phyloP scores from a whole-genome alignment of 1,140 invertebrate species.

The Drosophila subobscura region DNA sequence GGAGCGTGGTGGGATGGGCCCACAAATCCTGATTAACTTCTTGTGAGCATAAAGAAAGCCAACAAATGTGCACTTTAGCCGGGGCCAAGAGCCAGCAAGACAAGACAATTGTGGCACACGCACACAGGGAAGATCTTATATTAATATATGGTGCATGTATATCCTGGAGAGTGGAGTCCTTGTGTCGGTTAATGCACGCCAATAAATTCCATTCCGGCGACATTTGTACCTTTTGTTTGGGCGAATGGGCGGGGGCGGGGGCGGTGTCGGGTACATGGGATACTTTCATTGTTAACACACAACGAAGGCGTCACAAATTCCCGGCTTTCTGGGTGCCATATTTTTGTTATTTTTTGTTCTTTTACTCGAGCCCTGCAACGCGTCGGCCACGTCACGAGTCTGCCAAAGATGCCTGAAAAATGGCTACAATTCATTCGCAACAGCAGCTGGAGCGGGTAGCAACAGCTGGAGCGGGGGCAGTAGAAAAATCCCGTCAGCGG shows the following conservation, averaged over 20 bases:
- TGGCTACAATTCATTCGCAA: slow-evolving; percentile 78
- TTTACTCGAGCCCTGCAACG: slow-evolving; percentile 43
- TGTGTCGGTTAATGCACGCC: slow-evolving; percentile 70
- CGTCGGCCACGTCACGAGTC: slow-evolving; percentile 39
- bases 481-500: slow-evolving; percentile 50
- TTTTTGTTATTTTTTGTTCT: slow-evolving; percentile 38
- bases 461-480: not conserved
- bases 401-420: slow-evolving; percentile 74
- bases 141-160: slow-evolving; percentile 35
- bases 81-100: slow-evolving; percentile 45
- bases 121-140: slow-evolving; percentile 32
- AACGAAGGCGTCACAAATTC: slow-evolving; percentile 56
- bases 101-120: slow-evolving; percentile 68
- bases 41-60: slow-evolving; percentile 41
- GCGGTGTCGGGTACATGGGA: slow-evolving; percentile 22
- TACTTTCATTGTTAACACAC: slow-evolving; percentile 69
- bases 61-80: slow-evolving; percentile 60
- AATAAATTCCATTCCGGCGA: slow-evolving; percentile 78
- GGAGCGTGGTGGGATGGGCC: slow-evolving; percentile 34
- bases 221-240: slow-evolving; percentile 73
- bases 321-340: slow-evolving; percentile 34
- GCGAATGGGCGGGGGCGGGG: slow-evolving; percentile 5
- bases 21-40: slow-evolving; percentile 80
- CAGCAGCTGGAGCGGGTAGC: slow-evolving; percentile 23
- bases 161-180: slow-evolving; percentile 35